These are phyloP conservation scores for Toxotes chatareus DNA, from an alignment of 2,113 vertebrate genomes.

Conservation along the genomic window DNA sequence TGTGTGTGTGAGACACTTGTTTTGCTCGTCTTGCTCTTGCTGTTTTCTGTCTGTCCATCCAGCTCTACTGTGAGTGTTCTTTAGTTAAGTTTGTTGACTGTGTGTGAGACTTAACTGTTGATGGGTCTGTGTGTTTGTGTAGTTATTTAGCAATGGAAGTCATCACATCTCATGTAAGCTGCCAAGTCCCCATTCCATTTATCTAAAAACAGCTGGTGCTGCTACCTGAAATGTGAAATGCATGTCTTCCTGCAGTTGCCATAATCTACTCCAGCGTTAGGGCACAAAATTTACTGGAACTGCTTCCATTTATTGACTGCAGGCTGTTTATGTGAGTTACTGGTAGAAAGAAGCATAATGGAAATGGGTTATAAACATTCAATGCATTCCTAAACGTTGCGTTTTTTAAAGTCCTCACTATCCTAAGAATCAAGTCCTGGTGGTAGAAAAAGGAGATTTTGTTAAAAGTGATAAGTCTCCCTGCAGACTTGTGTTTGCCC, in stretches of 20 bases:
- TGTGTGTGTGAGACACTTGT: not conserved
- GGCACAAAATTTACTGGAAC: constrained; percentile 1
- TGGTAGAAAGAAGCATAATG: not conserved
- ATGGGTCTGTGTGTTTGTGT: not conserved
- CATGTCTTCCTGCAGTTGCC: not conserved
- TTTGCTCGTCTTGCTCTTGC: no score
- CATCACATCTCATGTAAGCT: constrained; percentile 20
- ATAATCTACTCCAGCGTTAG: not conserved
- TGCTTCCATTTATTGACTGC: not conserved
- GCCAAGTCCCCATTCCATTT: not conserved
- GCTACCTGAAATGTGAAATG: constrained; percentile 18
- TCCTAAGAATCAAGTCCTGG: not conserved
- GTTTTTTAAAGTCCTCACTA: not conserved
- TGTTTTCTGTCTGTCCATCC: not conserved
- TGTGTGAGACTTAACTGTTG: not conserved
- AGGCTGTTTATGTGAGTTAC: not conserved
- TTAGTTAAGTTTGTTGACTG: not conserved
- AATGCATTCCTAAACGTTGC: not conserved
- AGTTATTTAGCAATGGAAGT: not conserved
- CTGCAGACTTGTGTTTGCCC: constrained; percentile 11
- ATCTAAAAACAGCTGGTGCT: constrained; percentile 33
- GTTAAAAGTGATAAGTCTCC: not conserved
- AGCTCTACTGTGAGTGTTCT: not conserved
- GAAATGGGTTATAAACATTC: not conserved
- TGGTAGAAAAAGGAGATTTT: not conserved